Evolutionary conservation across 2,113 vertebrate species (phyloP).

Genomic region (Bettongia penicillata): DNA sequence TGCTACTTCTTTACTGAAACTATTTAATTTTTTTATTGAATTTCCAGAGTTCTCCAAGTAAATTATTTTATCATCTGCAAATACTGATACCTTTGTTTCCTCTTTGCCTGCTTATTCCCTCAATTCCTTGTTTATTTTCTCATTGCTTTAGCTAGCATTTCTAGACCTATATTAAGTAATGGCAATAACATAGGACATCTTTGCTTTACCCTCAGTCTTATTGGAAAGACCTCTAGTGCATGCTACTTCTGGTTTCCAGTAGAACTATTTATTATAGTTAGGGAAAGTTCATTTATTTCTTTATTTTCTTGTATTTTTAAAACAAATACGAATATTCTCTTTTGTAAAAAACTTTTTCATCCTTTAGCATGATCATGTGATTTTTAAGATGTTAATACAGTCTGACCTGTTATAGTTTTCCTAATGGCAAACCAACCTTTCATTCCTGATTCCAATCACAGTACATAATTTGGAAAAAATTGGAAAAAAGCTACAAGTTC

Average conservation of each 20-base stretch:
- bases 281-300: background rate
- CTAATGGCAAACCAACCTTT: background rate
- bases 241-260: background rate
- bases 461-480: background rate
- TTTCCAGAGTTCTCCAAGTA: background rate
- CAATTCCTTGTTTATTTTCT: background rate
- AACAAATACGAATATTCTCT: background rate
- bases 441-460: background rate
- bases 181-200: background rate
- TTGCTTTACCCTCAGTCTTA: background rate
- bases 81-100: background rate
- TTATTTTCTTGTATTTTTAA: background rate
- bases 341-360: background rate
- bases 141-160: background rate
- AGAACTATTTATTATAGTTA: background rate
- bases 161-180: background rate
- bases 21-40: background rate
- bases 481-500: no score
- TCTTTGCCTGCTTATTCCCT: background rate
- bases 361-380: background rate
- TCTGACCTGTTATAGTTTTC: background rate
- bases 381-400: background rate
- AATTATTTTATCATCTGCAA: background rate
- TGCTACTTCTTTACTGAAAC: background rate
- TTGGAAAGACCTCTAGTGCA: background rate